Base-by-base conservation (phyloP, 2,888 invertebrate species). In the Amorpha juglandis region DNA sequence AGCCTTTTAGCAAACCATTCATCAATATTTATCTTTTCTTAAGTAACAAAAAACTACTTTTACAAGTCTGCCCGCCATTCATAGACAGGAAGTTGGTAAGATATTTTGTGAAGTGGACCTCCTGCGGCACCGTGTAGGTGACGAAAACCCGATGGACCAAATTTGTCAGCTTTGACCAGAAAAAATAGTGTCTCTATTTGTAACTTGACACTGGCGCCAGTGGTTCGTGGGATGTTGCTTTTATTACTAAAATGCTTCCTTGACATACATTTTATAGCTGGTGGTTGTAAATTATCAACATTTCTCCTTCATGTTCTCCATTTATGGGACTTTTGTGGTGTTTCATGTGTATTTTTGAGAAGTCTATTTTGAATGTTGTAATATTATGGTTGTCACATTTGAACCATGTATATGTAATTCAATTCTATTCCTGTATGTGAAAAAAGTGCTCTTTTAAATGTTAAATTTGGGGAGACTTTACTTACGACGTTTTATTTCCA, bases 161-260 rank as follows among this genome's bases (percentile, higher is more conserved):
- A 16, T 42, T 14, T 53, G 53, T 42, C 38, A 42, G 58, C 19
- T 35, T 14, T 38, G 35, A 50, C 63, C 50, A 63, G 35, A 63
- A 63, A 63, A 63, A 63, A 63, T 64, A 67, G 66, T 50, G 50
- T 53, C 58, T 63, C 68, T 64, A 74, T 76, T 71, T 73, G 76
- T 67, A 71, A 74, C 71, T 68, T 67, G 77, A 77, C 70, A 71
- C 70, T 35, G 64, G 64, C 64, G 64, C 64, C 64, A 27, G 33
- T 6, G 11, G 12, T 53, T 45, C 64, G 64, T 55, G 64, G 16
- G 64, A 64, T 47, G 53, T n/a, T 11, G 33, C 12, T 63, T 35
- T 63, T 48, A 63, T 58, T 47, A 55, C 64, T 19, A 6, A 19
- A 53, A 42, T 45, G 27, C 55, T 48, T 50, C 8, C 33, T 27